Percentiles rank a stretch among this genome's conserved stretches.
phyloP scores from a whole-genome alignment of 2,797 vertebrate genomes.

The Sarcoramphus papa region DNA sequence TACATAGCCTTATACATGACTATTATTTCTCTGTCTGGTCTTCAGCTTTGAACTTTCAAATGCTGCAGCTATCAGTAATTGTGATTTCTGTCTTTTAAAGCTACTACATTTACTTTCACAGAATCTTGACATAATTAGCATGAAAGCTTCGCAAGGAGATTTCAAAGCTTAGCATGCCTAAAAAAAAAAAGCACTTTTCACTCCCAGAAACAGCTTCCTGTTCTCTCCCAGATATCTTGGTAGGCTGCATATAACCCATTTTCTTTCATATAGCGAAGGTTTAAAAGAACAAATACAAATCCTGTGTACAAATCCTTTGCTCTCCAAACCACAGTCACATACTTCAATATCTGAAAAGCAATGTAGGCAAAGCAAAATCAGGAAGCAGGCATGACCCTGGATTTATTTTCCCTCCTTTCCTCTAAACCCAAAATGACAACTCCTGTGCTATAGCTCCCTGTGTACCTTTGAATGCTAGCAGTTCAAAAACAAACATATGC shows the following conservation, averaged over 20 bases:
- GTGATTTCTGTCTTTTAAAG: background rate
- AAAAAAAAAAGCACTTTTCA: background rate
- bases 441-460: background rate
- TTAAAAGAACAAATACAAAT: background rate
- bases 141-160: background rate
- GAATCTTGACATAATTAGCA: background rate
- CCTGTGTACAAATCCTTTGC: background rate
- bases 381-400: background rate
- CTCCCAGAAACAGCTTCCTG: background rate
- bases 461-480: background rate
- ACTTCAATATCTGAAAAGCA: background rate
- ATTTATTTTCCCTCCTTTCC: background rate
- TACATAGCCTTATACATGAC: background rate
- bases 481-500: background rate
- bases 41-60: background rate
- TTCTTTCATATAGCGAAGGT: background rate
- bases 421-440: background rate
- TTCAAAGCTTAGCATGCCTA: background rate
- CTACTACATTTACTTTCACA: background rate
- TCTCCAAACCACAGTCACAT: background rate
- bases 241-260: background rate
- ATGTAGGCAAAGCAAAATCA: background rate
- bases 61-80: background rate
- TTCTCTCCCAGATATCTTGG: background rate
- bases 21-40: background rate